These are phyloP conservation scores for Mechanitis messenoides DNA, from an alignment of 2,888 invertebrate genomes.

Conservation along the genomic window DNA sequence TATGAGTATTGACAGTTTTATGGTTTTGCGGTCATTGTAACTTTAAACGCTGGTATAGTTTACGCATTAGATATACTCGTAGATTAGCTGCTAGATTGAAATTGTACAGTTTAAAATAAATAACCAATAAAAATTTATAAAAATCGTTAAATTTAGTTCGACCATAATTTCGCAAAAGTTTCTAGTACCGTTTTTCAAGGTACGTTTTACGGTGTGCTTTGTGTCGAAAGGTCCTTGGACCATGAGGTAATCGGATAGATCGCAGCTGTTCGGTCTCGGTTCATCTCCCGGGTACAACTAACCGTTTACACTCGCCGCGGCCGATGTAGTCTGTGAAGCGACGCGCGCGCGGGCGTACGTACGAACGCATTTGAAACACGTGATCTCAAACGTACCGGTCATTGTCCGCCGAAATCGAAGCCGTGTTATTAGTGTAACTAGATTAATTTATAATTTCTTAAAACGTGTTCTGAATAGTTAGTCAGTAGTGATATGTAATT, in stretches of 20 bases:
- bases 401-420: slow-evolving; percentile 32
- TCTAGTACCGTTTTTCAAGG: slow-evolving; percentile 61
- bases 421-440: slow-evolving; percentile 24
- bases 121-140: not conserved
- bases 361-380: slow-evolving; percentile 28
- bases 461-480: slow-evolving; percentile 14
- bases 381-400: slow-evolving; percentile 34
- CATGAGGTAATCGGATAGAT: slow-evolving; percentile 70
- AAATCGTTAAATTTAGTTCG: not conserved
- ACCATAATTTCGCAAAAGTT: slow-evolving; percentile 42
- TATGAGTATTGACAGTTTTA: not conserved
- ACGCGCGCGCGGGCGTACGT: slow-evolving; percentile 66
- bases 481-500: slow-evolving; percentile 24
- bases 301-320: not conserved
- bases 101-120: too few relatives aligned
- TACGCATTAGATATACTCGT: not conserved
- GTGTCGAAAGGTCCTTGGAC: slow-evolving; percentile 73
- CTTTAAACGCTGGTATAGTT: not conserved
- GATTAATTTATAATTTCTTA: slow-evolving; percentile 16
- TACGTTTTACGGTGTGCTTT: slow-evolving; percentile 67
- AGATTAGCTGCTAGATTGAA: not conserved
- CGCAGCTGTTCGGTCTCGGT: slow-evolving; percentile 36
- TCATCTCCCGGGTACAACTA: slow-evolving; percentile 50
- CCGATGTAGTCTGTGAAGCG: slow-evolving; percentile 51
- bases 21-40: slow-evolving; percentile 3